Conservation (phyloP, 2,113 vertebrate genomes). For the Ariopsis seemanni region DNA sequence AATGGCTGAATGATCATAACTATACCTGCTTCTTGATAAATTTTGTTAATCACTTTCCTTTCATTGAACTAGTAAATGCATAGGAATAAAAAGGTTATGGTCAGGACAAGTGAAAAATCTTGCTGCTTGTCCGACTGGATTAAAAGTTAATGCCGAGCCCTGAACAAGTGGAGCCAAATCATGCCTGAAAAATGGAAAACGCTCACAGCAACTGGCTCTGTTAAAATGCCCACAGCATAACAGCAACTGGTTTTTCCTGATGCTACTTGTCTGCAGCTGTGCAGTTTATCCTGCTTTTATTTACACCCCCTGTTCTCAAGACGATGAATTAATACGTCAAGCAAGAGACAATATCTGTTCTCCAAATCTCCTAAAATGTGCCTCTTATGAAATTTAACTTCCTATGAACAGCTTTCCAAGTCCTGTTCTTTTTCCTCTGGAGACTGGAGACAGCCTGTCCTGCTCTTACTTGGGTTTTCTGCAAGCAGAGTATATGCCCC, state of each 20-base stretch:
- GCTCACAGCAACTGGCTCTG: neutral
- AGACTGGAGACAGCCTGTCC: neutral
- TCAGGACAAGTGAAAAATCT: no score
- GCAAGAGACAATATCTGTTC: neutral
- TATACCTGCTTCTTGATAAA: no score
- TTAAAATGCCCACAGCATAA: neutral
- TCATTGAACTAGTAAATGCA: no score
- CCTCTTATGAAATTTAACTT: neutral
- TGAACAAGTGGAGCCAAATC: neutral
- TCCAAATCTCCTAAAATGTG: neutral
- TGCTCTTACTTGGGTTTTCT: conserved; percentile 11
- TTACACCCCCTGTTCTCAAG: neutral
- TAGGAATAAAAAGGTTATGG: no score
- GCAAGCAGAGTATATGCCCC: neutral
- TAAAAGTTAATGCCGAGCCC: no score
- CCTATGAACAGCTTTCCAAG: neutral
- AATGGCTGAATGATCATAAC: no score
- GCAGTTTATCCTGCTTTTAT: neutral
- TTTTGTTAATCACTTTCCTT: no score
- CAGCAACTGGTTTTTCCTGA: neutral
- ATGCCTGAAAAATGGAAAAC: neutral
- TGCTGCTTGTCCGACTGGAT: no score
- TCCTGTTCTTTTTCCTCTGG: neutral
- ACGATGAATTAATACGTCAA: neutral
- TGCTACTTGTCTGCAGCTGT: neutral